Conservation (phyloP, 2,113 vertebrate species). For the Corvus moneduloides region DNA sequence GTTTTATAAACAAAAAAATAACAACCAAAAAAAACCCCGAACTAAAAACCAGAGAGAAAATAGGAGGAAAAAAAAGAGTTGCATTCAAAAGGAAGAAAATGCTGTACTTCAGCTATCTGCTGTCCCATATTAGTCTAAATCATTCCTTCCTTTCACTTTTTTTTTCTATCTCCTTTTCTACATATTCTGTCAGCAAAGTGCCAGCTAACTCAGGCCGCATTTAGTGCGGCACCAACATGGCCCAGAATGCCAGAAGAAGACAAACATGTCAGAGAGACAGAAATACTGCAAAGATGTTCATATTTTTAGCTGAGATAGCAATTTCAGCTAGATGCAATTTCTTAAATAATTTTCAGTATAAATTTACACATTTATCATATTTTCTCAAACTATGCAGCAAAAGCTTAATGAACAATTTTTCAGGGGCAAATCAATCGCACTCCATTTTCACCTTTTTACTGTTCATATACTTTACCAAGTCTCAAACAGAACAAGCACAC, state of each 20-base stretch:
- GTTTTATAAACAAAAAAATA: not conserved
- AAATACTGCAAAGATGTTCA: not conserved
- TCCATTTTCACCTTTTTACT: not conserved
- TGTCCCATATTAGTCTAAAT: not conserved
- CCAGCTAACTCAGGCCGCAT: not conserved
- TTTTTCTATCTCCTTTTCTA: not conserved
- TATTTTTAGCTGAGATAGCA: not conserved
- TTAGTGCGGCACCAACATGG: not conserved
- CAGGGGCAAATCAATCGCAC: not conserved
- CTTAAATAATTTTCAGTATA: not conserved
- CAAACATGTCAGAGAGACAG: fast-evolving
- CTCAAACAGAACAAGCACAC: not conserved
- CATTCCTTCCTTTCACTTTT: not conserved
- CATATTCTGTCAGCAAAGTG: not conserved
- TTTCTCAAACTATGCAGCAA: fast-evolving
- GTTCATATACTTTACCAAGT: not conserved
- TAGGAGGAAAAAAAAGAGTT: not conserved
- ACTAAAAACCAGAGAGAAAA: fast-evolving
- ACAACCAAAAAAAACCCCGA: not conserved
- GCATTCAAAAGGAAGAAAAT: not conserved
- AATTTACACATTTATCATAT: not conserved
- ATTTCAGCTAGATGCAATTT: not conserved
- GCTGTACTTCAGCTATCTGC: not conserved
- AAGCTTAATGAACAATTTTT: not conserved
- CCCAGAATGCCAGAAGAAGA: not conserved